Conservation (phyloP, 2,888 invertebrate genomes). For the Limnephilus rhombicus region DNA sequence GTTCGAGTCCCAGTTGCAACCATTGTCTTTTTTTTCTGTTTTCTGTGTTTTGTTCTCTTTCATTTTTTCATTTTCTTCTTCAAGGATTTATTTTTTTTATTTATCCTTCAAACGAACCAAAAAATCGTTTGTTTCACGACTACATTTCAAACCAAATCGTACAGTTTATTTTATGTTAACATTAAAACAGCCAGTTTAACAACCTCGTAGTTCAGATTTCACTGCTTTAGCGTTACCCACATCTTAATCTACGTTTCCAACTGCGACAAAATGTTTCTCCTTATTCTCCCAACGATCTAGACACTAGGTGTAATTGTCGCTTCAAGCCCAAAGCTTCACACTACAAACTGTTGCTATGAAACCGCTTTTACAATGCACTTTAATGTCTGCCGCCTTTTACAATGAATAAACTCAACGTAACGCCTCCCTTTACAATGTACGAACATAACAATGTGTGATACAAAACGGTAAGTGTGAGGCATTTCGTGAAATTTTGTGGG, state of each 20-base stretch:
- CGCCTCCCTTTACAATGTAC: not conserved
- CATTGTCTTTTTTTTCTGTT: too few relatives aligned
- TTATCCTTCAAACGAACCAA: too few relatives aligned
- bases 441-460: not conserved
- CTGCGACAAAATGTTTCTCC: not conserved
- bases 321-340: not conserved
- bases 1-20: too few relatives aligned
- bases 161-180: not conserved
- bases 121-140: too few relatives aligned
- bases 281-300: not conserved
- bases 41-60: too few relatives aligned
- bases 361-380: not conserved
- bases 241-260: not conserved
- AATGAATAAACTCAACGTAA: not conserved
- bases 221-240: not conserved
- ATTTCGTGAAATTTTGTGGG: too few relatives aligned
- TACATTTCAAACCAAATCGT: too few relatives aligned
- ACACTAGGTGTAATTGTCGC: not conserved
- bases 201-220: not conserved
- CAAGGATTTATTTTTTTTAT: too few relatives aligned
- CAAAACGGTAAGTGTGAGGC: not conserved
- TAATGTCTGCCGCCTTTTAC: not conserved
- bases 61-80: too few relatives aligned
- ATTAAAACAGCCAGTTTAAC: not conserved
- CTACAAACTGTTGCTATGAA: not conserved